A percentile compares a stretch with the other conserved stretches of the same genome.
Evolutionary conservation across 2,113 vertebrate genomes (phyloP).

Genomic region (Garra rufa): DNA sequence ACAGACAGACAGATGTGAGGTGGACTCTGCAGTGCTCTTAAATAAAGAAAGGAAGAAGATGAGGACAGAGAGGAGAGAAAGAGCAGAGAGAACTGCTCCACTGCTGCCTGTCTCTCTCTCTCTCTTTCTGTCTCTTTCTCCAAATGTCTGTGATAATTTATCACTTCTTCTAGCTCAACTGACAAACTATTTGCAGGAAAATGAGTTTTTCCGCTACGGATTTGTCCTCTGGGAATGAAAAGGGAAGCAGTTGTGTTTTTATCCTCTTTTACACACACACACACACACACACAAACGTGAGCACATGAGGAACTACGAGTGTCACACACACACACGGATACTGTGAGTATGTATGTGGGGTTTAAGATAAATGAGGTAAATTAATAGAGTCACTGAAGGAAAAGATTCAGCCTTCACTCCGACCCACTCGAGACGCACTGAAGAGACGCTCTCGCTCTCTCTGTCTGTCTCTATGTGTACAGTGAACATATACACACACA

Average conservation of each 20-base stretch:
- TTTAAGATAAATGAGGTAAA: constrained; percentile 95
- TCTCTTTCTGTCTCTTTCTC: constrained; percentile 74
- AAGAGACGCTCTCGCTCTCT: constrained; percentile 57
- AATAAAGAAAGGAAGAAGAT: background rate
- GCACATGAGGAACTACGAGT: too few species aligned
- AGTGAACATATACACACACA: background rate
- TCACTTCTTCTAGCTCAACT: constrained; percentile 88
- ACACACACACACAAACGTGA: constrained; percentile 54
- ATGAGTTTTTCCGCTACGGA: constrained; percentile 89
- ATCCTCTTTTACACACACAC: constrained; percentile 69
- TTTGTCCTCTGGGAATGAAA: constrained; percentile 90
- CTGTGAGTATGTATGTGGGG: constrained; percentile 78
- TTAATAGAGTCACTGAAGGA: constrained; percentile 92
- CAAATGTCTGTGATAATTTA: constrained; percentile 86
- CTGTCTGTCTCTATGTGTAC: background rate
- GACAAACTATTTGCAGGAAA: constrained; percentile 96
- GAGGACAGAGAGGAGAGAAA: constrained; percentile 52
- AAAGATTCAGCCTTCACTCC: constrained; percentile 80
- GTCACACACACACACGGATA: constrained; percentile 33
- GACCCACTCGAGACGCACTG: constrained; percentile 74
- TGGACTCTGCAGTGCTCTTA: background rate
- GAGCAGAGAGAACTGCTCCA: background rate
- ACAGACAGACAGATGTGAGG: background rate
- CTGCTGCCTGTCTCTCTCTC: constrained; percentile 66
- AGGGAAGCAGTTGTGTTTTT: constrained; percentile 84